Evolutionary conservation across 2,113 vertebrate species (phyloP).

Genomic region (Oncorhynchus tshawytscha): DNA sequence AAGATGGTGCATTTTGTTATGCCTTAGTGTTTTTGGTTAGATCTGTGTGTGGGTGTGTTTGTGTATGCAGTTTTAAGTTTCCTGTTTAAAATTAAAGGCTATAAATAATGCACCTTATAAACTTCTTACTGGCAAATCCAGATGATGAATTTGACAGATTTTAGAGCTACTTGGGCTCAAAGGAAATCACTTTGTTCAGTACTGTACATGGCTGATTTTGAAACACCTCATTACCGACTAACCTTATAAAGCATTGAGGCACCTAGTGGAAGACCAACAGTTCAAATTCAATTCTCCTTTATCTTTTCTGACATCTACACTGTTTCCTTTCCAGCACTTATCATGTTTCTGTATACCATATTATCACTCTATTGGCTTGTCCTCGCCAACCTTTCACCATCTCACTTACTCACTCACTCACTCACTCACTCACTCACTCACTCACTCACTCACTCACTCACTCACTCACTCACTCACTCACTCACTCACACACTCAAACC

Average conservation of each 20-base stretch:
- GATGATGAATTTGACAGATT: no score
- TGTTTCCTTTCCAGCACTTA: constrained; percentile 4
- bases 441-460: neutral
- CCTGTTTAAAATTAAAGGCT: constrained; percentile 31
- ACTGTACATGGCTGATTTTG: constrained; percentile 20
- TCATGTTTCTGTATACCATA: neutral
- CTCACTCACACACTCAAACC: constrained; percentile 18
- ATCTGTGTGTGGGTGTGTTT: neutral
- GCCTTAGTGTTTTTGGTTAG: neutral
- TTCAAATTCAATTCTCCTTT: constrained; percentile 10
- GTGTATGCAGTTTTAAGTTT: neutral
- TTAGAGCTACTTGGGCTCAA: constrained; percentile 22
- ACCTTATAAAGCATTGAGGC: constrained; percentile 24
- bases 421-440: neutral
- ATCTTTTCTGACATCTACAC: neutral
- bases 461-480: neutral
- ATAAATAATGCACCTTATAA: constrained; percentile 30
- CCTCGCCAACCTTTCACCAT: neutral
- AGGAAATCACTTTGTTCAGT: constrained; percentile 47
- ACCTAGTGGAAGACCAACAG: no score
- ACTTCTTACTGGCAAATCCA: neutral
- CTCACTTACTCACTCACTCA: neutral
- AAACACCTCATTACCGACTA: constrained; percentile 45
- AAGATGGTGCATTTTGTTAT: neutral
- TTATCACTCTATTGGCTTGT: constrained; percentile 13